Conservation (phyloP, 1,140 invertebrate species). For the Drosophila kohkoa region DNA sequence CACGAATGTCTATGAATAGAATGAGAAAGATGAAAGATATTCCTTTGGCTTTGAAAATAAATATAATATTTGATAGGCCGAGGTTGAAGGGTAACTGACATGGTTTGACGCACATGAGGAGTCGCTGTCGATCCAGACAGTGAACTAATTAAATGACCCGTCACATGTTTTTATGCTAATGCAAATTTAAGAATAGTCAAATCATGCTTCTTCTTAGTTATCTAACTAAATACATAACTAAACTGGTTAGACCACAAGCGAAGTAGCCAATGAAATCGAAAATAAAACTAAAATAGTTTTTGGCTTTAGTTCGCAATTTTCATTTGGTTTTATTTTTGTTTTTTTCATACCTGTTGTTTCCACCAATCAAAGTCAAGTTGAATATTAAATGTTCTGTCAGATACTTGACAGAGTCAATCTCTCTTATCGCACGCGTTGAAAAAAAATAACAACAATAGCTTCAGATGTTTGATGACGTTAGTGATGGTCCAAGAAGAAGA, state of each 20-base stretch:
- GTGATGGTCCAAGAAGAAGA: background rate
- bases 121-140: background rate
- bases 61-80: no score
- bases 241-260: constrained; percentile 60
- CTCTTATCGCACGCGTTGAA: background rate
- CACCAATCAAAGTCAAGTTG: constrained; percentile 3
- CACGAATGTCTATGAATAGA: no score
- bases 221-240: constrained; percentile 61
- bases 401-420: background rate
- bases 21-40: no score
- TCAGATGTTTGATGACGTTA: background rate
- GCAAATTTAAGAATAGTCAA: constrained; percentile 34
- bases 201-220: constrained; percentile 25
- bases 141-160: constrained; percentile 42
- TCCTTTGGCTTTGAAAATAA: no score
- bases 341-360: background rate
- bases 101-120: background rate
- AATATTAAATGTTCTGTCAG: constrained; percentile 6
- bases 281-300: constrained; percentile 60
- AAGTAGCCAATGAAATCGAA: constrained; percentile 56
- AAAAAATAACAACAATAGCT: constrained; percentile 12
- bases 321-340: background rate
- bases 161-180: constrained; percentile 72
- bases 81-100: background rate
- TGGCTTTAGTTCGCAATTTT: background rate